Conservation (phyloP, 2,888 invertebrate species). For the Psylliodes chrysocephalus region DNA sequence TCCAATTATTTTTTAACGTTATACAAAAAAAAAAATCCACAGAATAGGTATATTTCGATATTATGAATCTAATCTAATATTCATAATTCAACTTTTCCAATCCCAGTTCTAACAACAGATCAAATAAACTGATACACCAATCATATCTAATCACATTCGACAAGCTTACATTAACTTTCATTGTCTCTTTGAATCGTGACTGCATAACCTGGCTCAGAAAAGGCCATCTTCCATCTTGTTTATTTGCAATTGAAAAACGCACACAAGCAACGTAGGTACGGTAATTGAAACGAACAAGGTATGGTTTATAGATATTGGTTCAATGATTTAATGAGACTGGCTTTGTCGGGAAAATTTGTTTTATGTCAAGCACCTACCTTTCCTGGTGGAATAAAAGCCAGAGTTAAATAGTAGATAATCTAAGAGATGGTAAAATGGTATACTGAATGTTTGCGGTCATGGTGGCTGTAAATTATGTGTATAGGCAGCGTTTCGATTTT, state of each 20-base stretch:
- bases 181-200: constrained; percentile 11
- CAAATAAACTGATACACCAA: not conserved
- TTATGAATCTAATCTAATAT: too few species aligned
- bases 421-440: too few species aligned
- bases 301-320: constrained; percentile 34
- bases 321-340: constrained; percentile 32
- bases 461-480: too few species aligned
- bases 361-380: constrained; percentile 1
- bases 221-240: constrained; percentile 21
- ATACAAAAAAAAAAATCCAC: too few species aligned
- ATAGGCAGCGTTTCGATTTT: too few species aligned
- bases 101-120: not conserved
- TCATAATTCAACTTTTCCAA: not conserved
- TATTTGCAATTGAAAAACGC: constrained; percentile 23
- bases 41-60: too few species aligned
- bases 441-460: too few species aligned
- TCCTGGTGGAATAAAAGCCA: not conserved
- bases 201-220: not conserved
- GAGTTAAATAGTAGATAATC: constrained; percentile 7
- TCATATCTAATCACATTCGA: constrained; percentile 2
- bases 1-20: too few species aligned
- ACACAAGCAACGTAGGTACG: constrained; percentile 11
- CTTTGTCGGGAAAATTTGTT: constrained; percentile 28
- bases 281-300: constrained; percentile 37
- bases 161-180: constrained; percentile 1